phyloP scores from a whole-genome alignment of 1,140 invertebrate species.

The Calephelis nemesis region DNA sequence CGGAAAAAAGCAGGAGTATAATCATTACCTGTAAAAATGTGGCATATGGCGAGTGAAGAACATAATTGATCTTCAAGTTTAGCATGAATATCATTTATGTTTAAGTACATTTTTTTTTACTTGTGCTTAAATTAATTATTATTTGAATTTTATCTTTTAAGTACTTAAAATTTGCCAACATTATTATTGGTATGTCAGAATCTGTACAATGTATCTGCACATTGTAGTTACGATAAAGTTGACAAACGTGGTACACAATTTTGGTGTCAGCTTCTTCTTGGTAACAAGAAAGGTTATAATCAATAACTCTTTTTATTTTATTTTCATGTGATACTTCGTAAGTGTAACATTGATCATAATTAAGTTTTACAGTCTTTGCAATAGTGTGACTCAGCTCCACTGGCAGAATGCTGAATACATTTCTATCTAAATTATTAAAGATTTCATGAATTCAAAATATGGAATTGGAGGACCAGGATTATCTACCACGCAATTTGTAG shows the following conservation, averaged over 20 bases:
- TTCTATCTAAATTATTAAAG: too few species aligned
- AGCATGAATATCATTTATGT: slow-evolving; percentile 21
- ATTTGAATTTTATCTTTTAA: slow-evolving; percentile 24
- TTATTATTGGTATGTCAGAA: slow-evolving; percentile 25
- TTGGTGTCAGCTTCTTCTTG: slow-evolving; percentile 27
- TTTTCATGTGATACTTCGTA: slow-evolving; percentile 24
- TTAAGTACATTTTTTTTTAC: slow-evolving; percentile 23
- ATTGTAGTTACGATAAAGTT: slow-evolving; percentile 24
- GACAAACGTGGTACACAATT: slow-evolving; percentile 27
- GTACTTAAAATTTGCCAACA: slow-evolving; percentile 24
- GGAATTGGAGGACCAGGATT: too few species aligned
- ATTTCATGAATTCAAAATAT: too few species aligned
- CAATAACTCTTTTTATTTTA: slow-evolving; percentile 29
- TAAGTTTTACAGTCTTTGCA: slow-evolving; percentile 26
- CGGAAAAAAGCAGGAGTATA: slow-evolving; percentile 25
- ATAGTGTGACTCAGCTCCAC: too few species aligned
- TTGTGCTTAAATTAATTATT: slow-evolving; percentile 21
- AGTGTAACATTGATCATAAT: slow-evolving; percentile 26
- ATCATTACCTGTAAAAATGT: slow-evolving; percentile 29
- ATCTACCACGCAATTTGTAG: too few species aligned
- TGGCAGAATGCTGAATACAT: too few species aligned
- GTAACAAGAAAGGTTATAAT: slow-evolving; percentile 27
- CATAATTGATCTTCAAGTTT: slow-evolving; percentile 24
- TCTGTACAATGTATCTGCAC: slow-evolving; percentile 24
- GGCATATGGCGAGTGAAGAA: slow-evolving; percentile 23